Base-by-base conservation (phyloP, 2,113 vertebrate genomes). In the Sylvilagus bachmani region DNA sequence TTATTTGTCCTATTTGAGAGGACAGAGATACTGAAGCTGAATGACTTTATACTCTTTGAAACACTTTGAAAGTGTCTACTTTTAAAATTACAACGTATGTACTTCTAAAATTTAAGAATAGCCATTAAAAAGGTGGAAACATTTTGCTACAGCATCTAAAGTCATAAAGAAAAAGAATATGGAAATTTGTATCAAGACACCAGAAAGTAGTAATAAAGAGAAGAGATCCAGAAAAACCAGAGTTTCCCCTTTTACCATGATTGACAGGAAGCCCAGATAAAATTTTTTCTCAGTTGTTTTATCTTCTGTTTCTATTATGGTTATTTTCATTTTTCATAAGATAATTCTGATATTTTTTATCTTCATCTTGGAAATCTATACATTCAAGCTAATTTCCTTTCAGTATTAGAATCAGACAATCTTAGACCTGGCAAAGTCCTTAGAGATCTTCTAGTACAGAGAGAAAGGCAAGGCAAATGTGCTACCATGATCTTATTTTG, bases 371-470 rank as follows among this genome's bases (percentile, higher is more conserved):
- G 88, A 83, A 69, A 64, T 79, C 66, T 53, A 29, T 31, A 55
- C 27, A 86, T 49, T 86, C n/a, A 86, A 80, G 16, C 44, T 44
- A 79, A 62, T 62, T 94, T 85, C 27, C 10, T 73, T 90, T 84
- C 77, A 77, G 36, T 89, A 36, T 70, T 51, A 94, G 38, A 70
- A 70, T 83, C 31, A 31, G 12, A 70, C 5, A 73, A 74, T 67
- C 80, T 58, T 74, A 58, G 14, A 49, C 9, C n/a, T 62, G 27
- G n/a, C 73, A 86, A 74, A 66, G 2, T 81, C 53, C 66, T 81
- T 64, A 61, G 44, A 73, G 24, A 82, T 22, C 19, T 49, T 49
- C 44, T 74, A 36, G 25, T n/a, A 64, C 7, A 77, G 21, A 17
- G 25, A 75, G 36, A 73, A 38, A 75, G 62, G 31, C 51, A 82